Evolutionary conservation across 1,140 invertebrate genomes (phyloP).

Genomic region (Nasonia giraulti): DNA sequence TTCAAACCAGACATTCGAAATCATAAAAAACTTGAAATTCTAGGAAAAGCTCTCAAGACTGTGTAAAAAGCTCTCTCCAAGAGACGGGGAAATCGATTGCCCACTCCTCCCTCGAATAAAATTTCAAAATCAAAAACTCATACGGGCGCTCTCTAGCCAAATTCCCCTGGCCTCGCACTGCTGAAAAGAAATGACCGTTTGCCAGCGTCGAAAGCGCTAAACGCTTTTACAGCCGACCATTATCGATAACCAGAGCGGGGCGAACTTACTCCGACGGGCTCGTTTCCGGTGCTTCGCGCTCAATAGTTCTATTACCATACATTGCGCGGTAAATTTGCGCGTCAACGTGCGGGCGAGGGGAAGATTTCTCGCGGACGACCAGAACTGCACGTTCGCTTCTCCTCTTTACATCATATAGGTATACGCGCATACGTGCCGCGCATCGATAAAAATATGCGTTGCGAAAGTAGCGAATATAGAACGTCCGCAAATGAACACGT

Average conservation of each 20-base stretch:
- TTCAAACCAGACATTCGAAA: too few species aligned
- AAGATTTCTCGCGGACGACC: constrained; percentile 43
- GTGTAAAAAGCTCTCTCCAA: not conserved
- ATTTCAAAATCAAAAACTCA: constrained; percentile 37
- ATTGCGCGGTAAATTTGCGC: constrained; percentile 63
- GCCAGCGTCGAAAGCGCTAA: constrained; percentile 25
- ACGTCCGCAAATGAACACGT: constrained; percentile 24
- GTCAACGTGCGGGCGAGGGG: constrained; percentile 44
- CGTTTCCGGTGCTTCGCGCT: constrained; percentile 57
- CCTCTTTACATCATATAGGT: constrained; percentile 58
- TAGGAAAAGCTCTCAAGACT: not conserved
- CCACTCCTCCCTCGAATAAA: constrained; percentile 15
- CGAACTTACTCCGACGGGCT: constrained; percentile 55
- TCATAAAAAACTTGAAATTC: too few species aligned
- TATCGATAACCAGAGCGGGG: constrained; percentile 41
- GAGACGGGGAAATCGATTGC: constrained; percentile 2
- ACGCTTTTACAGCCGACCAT: constrained; percentile 42
- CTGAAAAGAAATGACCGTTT: constrained; percentile 39
- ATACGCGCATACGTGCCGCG: constrained; percentile 22
- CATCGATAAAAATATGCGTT: constrained; percentile 18
- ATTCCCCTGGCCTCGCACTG: not conserved
- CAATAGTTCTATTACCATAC: constrained; percentile 62
- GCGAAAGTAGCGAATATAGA: constrained; percentile 25
- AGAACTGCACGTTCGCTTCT: constrained; percentile 51
- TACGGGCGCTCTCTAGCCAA: not conserved